Base-by-base conservation (phyloP, 2,113 vertebrate genomes). In the Bujurquina vittata region DNA sequence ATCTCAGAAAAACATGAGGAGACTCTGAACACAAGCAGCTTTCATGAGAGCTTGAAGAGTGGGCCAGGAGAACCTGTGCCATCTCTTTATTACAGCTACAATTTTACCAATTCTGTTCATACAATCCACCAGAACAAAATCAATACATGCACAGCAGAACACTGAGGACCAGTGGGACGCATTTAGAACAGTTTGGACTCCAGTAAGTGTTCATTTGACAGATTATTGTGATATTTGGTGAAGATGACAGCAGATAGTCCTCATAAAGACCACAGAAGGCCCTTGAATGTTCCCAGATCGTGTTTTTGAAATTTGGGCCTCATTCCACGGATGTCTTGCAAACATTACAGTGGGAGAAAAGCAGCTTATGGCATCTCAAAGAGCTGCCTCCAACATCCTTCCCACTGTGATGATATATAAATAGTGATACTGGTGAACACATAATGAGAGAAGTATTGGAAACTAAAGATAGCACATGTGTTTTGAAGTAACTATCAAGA, bases 1-100 rank as follows among this genome's bases (percentile, higher is more conserved):
- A 95, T 95, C 95, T 95, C 94, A 95, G 94, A 94, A 94, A 95
- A 94, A 95, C 95, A 95, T 93, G 95, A 95, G 94, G 93, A 93
- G 90, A 58, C 72, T 91, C 65, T 69, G 92, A 95, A 96, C 95
- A 96, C 95, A 96, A 95, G 94, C 92, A 93, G 94, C 95, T 95
- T 95, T 96, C 94, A 96, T 95, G 92, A 85, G 84, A 58, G 60
- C 82, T 84, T 56, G 82, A 83, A 67, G 94, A 95, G 95, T 96
- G 95, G 95, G 95, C 88, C 83, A 92, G 87, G 85, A 89, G 82
- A 87, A 91, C 89, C 90, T 59, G 86, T 89, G 81, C 89, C 94
- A 88, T 93, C 86, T 83, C 61, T 89, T 93, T 84, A 63, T 75
- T 76, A 63, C 72, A 63, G 73, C 84, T 78, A 80, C 73, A 84